Conservation (phyloP, 92 coral and sea anemone species). For the Porites lobata region DNA sequence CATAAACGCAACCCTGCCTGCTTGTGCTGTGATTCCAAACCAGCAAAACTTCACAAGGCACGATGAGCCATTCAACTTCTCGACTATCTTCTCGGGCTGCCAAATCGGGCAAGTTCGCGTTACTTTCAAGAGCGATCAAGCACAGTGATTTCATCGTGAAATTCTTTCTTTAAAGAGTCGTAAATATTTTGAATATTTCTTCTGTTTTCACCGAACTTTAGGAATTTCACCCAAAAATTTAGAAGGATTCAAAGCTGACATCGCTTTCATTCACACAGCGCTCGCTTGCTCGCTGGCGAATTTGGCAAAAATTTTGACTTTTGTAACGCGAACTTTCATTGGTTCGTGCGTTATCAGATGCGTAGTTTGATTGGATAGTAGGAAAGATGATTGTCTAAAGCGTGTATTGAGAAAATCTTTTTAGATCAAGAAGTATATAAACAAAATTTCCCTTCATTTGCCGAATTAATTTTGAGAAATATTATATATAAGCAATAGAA, state of each 20-base stretch:
- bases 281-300: background rate
- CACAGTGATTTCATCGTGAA: too few relatives aligned
- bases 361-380: conserved; percentile 1
- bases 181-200: background rate
- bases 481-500: background rate
- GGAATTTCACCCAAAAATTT: background rate
- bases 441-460: background rate
- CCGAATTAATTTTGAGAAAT: background rate
- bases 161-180: too few relatives aligned
- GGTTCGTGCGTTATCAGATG: background rate
- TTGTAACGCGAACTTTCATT: background rate
- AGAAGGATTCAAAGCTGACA: background rate
- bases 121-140: background rate
- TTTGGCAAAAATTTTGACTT: background rate
- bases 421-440: background rate
- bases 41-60: too few relatives aligned
- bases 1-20: background rate
- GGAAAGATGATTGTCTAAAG: background rate
- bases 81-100: conserved; percentile 31
- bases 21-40: too few relatives aligned
- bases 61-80: conserved; percentile 27
- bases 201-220: background rate
- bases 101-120: conserved; percentile 5
- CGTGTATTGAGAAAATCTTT: background rate
- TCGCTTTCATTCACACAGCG: conserved; percentile 6